A percentile compares a stretch with the other conserved stretches of the same genome.
These are phyloP conservation scores for Microhierax caerulescens DNA, from an alignment of 2,797 vertebrate species.

Conservation along the genomic window DNA sequence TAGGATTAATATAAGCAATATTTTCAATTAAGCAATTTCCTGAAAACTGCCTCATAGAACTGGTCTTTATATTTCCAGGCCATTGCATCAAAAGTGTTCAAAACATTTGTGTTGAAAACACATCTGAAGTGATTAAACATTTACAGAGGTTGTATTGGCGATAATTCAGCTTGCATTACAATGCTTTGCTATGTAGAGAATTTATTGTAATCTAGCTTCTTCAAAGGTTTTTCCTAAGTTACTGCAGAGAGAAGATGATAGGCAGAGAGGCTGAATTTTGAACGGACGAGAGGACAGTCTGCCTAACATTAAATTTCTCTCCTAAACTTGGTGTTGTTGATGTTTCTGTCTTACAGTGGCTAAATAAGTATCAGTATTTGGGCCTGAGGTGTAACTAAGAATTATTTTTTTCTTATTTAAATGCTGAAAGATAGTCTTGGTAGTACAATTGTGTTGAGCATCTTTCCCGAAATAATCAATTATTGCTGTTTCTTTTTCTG, in stretches of 20 bases:
- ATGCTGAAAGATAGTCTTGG: neutral
- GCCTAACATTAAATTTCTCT: neutral
- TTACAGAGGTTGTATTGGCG: neutral
- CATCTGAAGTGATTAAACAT: neutral
- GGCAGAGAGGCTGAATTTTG: neutral
- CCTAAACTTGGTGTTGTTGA: neutral
- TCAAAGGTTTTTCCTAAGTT: neutral
- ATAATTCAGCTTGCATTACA: neutral
- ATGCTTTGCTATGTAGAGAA: neutral
- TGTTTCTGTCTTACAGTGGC: neutral
- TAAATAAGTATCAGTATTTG: neutral
- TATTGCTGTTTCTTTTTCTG: neutral
- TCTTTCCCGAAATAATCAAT: neutral
- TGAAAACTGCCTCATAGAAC: neutral
- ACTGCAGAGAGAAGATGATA: neutral
- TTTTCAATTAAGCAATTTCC: neutral
- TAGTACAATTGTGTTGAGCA: neutral
- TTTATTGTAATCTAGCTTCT: neutral
- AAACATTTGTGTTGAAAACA: neutral
- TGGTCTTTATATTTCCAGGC: neutral
- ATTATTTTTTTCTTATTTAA: neutral
- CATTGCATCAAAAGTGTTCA: neutral
- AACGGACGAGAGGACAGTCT: neutral
- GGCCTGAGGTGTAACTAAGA: neutral
- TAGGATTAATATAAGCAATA: neutral